Conservation (phyloP, 2,797 vertebrate species). For the Fratercula arctica region DNA sequence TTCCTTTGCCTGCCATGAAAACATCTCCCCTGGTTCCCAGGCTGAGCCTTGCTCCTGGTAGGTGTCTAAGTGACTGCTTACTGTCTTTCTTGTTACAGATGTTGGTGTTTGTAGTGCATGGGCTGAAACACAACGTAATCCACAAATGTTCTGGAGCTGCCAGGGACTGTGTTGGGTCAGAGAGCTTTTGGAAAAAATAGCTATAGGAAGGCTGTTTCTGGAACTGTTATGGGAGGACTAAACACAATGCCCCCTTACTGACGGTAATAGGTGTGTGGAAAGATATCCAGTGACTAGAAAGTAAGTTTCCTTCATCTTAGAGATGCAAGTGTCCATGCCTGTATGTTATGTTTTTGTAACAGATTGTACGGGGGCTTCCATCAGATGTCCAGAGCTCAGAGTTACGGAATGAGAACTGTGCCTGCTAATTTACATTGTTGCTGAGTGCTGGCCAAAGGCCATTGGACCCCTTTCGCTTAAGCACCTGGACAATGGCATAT, state of each 20-base stretch:
- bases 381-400: background rate
- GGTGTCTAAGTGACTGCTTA: no score
- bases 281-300: background rate
- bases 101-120: background rate
- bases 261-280: background rate
- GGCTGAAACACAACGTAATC: accelerated
- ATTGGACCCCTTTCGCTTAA: background rate
- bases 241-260: background rate
- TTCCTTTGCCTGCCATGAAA: background rate
- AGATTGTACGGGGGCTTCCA: background rate
- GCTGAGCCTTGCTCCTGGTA: accelerated
- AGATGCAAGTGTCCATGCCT: background rate
- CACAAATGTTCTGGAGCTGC: background rate
- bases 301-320: background rate
- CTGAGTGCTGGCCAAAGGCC: background rate
- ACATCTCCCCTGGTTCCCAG: background rate
- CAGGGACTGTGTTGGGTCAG: background rate
- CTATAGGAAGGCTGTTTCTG: background rate
- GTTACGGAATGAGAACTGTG: background rate
- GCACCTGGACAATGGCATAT: background rate
- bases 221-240: accelerated
- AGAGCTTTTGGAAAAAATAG: background rate
- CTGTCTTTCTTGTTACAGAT: background rate
- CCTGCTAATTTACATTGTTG: background rate
- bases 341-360: background rate